Evolutionary conservation across 2,797 vertebrate species (phyloP), one percentile per base, ranked within the genome.

Genomic region (Bryconaethiops microstoma): DNA sequence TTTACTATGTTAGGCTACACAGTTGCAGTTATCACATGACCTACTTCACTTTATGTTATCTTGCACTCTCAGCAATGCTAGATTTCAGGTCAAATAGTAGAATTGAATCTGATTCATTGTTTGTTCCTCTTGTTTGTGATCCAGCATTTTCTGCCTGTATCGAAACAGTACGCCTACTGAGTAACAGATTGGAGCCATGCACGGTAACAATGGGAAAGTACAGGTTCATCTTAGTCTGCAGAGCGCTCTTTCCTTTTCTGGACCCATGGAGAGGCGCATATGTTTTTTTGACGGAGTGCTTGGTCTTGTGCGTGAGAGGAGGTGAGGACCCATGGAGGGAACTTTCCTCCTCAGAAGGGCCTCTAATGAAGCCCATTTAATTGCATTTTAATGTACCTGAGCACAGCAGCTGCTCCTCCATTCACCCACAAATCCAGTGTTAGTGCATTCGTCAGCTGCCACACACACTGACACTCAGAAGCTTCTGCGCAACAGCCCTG

Each of bases 311-410:
- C 40, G 62, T 79, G 55, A 50, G 55, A 74, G 68, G 60, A 72
- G 52, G 74, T 80, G 79, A 71, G 70, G 82, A 80, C 60, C 69
- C 82, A 48, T 48, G 40, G 55, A 69, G 75, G 39, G 64, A 69
- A 39, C 23, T 23, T 67, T 63, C 74, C 79, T 78, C 72, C 13
- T 45, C 75, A 79, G 79, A 78, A 45, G 39, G 54, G 42, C 16
- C 83, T 76, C 79, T 81, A 84, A 84, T 84, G 79, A 84, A 78
- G 79, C 79, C 69, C 29, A n/a, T 79, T 78, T 84, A 84, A 84
- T 84, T 82, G 73, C 77, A 77, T 79, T 82, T 86, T 80, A 82
- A 86, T 86, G 77, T 84, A 78, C 77, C 80, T 82, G 64, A 78
- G 76, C 79, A 76, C 76, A 40, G 76, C 83, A 84, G 82, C 80